Base-by-base conservation (phyloP, 2,888 invertebrate species). In the Mylabris sibirica region DNA sequence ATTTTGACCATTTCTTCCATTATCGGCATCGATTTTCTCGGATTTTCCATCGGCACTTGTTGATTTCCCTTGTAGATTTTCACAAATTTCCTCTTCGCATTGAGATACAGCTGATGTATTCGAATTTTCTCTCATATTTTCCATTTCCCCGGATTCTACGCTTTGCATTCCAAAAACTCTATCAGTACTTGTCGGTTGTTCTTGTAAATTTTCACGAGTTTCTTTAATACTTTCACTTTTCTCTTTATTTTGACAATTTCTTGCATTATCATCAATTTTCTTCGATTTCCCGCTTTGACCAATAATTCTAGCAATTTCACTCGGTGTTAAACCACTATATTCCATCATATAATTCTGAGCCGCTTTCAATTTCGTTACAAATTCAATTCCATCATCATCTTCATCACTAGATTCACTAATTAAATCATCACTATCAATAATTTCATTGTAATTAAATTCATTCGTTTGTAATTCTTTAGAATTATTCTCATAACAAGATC, bases 321-420 rank as follows among this genome's bases (percentile, higher is more conserved):
- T 89, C 73, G 91, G 89, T 61, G 93, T 91, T 77, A 94, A 88
- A 70, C 91, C 93, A 76, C 90, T 92, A 76, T 93, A 90, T 83
- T 94, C 93, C 80, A 90, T 87, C 87, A 94, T 93, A 74, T 92
- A 94, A 44, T 88, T 87, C 79, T 91, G 88, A 2, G 92, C 93
- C 49, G 91, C 88, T 68, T 89, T 86, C n/a, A 88, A 86, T 67
- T 84, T 84, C 30, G 83, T 83, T 8, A 82, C 73, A 30, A 61
- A 30, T 68, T 60, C 59, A 17, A 26, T 67, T 35, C 65, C 62
- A 60, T 75, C 75, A 65, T 73, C 70, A 53, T 77, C 77, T 34
- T 81, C 81, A 63, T 80, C 81, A 67, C 78, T 80, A n/a, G 80
- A 80, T 66, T 80, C 79, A 12, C 79, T 77, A 44, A 70, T 68